These are phyloP conservation scores for Spea multiplicata DNA, from an alignment of 2,113 vertebrate species.

Conservation along the genomic window DNA sequence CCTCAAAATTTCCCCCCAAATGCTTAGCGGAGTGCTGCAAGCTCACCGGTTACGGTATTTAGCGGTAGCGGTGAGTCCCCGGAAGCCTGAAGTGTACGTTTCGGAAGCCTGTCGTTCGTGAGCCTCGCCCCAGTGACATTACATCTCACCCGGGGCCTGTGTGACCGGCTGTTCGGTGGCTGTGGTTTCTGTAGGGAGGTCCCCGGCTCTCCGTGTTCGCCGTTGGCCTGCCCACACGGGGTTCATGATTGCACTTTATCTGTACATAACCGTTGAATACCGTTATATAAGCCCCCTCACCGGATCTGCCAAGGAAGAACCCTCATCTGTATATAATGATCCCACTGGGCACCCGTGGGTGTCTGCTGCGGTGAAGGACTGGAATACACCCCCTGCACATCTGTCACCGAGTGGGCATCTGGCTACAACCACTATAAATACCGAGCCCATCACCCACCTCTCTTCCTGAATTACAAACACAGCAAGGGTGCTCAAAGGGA, in stretches of 20 bases:
- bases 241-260: conserved; percentile 17
- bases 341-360: neutral
- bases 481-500: conserved; percentile 45
- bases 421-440: conserved; percentile 51
- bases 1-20: conserved; percentile 7
- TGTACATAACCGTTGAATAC: neutral
- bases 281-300: neutral
- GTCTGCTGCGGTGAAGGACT: conserved; percentile 12
- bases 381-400: neutral
- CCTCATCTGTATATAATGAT: conserved; percentile 11
- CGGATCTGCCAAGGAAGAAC: neutral
- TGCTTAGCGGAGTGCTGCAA: conserved; percentile 18
- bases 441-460: conserved; percentile 41
- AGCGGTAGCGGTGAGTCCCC: conserved; percentile 11
- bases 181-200: neutral
- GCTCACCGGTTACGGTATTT: conserved; percentile 7
- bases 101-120: conserved; percentile 16
- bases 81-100: conserved; percentile 1
- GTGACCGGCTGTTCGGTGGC: conserved; percentile 23
- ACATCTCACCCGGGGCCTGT: conserved; percentile 42
- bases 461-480: conserved; percentile 12
- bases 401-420: neutral
- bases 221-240: conserved; percentile 3
- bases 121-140: conserved; percentile 51
- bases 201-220: conserved; percentile 15